Percentiles rank a stretch among this genome's conserved stretches.
Conservation (phyloP, 2,113 vertebrate species). For the Cheilinus undulatus region DNA sequence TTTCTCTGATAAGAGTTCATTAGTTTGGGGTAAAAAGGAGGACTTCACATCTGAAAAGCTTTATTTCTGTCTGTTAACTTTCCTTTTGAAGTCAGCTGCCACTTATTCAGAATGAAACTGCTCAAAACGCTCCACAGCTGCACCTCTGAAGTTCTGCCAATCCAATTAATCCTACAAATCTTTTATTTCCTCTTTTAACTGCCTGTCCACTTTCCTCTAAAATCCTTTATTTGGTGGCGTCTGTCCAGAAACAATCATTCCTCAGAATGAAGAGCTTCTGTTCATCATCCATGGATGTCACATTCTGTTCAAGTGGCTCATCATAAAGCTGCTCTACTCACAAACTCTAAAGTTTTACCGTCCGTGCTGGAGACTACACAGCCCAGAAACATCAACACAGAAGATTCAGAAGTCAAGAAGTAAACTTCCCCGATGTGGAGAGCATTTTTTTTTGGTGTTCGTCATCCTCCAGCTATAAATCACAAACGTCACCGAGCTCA, state of each 20-base stretch:
- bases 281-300: constrained; percentile 3
- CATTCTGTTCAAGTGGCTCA: constrained; percentile 13
- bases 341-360: neutral
- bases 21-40: neutral
- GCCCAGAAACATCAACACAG: too few species aligned
- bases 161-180: constrained; percentile 64
- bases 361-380: constrained; percentile 1
- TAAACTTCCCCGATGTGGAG: neutral
- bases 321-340: neutral
- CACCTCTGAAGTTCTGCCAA: constrained; percentile 56
- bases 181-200: constrained; percentile 38
- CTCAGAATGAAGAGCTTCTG: constrained; percentile 23
- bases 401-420: neutral
- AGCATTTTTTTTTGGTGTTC: neutral
- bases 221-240: constrained; percentile 41
- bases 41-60: too few species aligned
- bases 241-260: constrained; percentile 31
- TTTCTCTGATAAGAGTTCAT: neutral
- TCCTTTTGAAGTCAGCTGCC: constrained; percentile 18
- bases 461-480: constrained; percentile 7
- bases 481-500: constrained; percentile 5
- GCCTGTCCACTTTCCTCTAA: constrained; percentile 34
- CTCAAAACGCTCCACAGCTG: constrained; percentile 2
- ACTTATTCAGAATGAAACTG: constrained; percentile 20
- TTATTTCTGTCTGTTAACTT: neutral